A percentile compares a stretch with the other conserved stretches of the same genome.
Evolutionary conservation across 2,797 vertebrate genomes (phyloP).

Genomic region (Urosaurus nigricauda): DNA sequence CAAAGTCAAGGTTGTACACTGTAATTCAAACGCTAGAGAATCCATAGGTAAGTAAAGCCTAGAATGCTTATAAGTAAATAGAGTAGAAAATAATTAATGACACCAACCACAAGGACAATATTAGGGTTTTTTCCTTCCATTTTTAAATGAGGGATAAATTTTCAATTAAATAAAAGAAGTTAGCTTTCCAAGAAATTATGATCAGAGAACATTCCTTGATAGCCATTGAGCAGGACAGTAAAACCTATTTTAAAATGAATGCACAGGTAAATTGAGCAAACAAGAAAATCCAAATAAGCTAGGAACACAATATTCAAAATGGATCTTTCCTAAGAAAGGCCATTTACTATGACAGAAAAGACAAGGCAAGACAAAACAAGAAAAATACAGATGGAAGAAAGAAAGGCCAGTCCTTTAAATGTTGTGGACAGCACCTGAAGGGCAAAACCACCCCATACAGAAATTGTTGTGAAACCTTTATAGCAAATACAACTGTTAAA

Average conservation of each 20-base stretch:
- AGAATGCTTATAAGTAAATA: background rate
- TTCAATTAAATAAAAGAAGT: background rate
- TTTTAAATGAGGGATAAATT: background rate
- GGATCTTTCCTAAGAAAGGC: background rate
- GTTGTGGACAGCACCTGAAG: background rate
- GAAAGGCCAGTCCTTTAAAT: background rate
- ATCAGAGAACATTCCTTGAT: background rate
- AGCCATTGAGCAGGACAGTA: background rate
- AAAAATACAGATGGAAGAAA: background rate
- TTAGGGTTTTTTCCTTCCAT: background rate
- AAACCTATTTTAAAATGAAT: background rate
- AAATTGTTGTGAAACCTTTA: constrained; percentile 22
- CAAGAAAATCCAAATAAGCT: background rate
- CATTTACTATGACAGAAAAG: background rate
- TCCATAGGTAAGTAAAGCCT: background rate
- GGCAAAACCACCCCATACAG: background rate
- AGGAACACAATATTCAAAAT: background rate
- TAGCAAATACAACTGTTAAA: constrained; percentile 44
- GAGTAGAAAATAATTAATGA: background rate
- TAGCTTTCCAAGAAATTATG: background rate
- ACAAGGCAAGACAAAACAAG: background rate
- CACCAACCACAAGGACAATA: background rate
- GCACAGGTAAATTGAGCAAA: background rate
- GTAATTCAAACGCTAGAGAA: background rate
- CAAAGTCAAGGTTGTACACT: no score